A percentile compares a stretch with the other conserved stretches of the same genome.
Evolutionary conservation across 2,888 invertebrate species (phyloP).

Genomic region (Drosophila mayaguana): DNA sequence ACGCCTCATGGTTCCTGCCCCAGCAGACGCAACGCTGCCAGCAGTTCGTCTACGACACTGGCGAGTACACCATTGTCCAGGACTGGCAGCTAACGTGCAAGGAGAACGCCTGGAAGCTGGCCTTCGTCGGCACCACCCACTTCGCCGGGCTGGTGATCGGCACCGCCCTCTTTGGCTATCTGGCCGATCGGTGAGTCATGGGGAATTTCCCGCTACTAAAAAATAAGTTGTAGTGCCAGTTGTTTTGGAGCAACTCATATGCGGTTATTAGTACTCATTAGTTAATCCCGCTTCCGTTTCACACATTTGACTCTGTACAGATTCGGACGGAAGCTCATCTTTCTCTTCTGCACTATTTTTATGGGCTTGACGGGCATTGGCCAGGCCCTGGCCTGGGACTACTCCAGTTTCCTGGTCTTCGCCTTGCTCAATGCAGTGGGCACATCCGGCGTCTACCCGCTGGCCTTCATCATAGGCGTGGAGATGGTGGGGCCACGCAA

Average conservation of each 20-base stretch:
- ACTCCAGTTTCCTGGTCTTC: conserved; percentile 86
- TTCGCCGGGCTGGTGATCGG: conserved; percentile 88
- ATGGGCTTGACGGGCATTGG: conserved; percentile 87
- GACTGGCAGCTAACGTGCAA: conserved; percentile 88
- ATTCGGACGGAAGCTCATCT: conserved; percentile 87
- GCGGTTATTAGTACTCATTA: neutral
- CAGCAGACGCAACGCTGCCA: conserved; percentile 84
- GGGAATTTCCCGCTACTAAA: neutral
- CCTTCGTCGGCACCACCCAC: conserved; percentile 88
- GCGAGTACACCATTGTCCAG: conserved; percentile 87
- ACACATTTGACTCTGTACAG: conserved; percentile 74
- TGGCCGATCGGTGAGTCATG: conserved; percentile 87
- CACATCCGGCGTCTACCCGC: conserved; percentile 87
- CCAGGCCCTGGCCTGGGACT: conserved; percentile 86
- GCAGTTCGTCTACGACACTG: conserved; percentile 86
- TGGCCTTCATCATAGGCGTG: conserved; percentile 88
- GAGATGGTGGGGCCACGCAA: conserved; percentile 88
- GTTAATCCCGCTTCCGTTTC: neutral
- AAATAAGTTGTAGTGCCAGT: neutral
- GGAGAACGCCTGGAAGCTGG: conserved; percentile 88
- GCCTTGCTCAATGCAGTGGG: conserved; percentile 87
- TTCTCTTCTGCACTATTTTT: conserved; percentile 87
- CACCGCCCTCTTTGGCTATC: conserved; percentile 87
- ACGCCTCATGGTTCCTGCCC: conserved; percentile 83
- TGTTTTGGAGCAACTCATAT: conserved; percentile 3